Percentiles rank a stretch among this genome's conserved stretches.
Evolutionary conservation across 2,113 vertebrate genomes (phyloP).

Genomic region (Trichechus manatus): DNA sequence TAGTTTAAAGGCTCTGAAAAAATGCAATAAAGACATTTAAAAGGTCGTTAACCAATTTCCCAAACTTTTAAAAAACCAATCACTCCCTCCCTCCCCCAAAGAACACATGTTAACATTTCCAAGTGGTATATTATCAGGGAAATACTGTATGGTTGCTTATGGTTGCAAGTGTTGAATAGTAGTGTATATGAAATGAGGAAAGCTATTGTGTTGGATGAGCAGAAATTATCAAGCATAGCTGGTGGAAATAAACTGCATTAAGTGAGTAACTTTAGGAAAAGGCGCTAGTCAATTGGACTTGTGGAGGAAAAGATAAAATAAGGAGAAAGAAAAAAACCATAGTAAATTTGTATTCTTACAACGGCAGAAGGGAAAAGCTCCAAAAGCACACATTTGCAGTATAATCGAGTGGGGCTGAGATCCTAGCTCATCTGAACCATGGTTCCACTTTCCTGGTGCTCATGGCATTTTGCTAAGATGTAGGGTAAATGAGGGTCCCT

Average conservation of each 20-base stretch:
- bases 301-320: background rate
- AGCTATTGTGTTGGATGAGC: background rate
- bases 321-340: background rate
- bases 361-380: background rate
- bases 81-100: background rate
- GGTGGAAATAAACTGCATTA: background rate
- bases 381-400: background rate
- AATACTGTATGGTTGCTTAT: background rate
- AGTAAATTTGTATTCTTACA: background rate
- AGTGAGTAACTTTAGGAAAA: background rate
- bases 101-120: background rate
- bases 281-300: background rate
- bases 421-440: background rate
- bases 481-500: background rate
- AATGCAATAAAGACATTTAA: background rate
- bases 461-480: background rate
- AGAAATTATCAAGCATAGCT: background rate
- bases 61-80: background rate
- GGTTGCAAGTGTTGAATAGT: background rate
- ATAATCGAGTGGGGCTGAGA: background rate
- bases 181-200: background rate
- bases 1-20: background rate
- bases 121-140: constrained; percentile 34
- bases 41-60: background rate
- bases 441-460: background rate